Evolutionary conservation across 2,888 invertebrate genomes (phyloP).

Genomic region (Cartodere bifasciata): DNA sequence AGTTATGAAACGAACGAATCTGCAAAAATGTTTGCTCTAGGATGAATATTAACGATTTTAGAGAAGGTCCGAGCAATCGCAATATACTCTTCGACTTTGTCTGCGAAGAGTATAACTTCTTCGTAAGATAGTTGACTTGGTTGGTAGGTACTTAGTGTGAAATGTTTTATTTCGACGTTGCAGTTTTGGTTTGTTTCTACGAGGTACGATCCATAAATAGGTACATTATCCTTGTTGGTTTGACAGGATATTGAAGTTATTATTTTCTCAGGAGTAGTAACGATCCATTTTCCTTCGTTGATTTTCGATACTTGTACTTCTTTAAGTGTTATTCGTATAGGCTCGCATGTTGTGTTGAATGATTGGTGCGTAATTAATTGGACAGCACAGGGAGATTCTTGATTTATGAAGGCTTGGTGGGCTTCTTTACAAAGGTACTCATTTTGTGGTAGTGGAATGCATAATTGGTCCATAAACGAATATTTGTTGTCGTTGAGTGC

Average conservation of each 20-base stretch:
- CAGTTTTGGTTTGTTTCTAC: constrained; percentile 1
- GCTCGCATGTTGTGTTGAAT: background rate
- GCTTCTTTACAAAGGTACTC: background rate
- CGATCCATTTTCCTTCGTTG: background rate
- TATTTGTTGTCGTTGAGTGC: constrained; percentile 1
- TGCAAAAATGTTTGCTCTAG: no score
- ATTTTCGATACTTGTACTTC: background rate
- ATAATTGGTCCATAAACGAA: background rate
- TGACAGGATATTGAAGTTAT: no score
- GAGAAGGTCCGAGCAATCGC: no score
- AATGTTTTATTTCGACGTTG: background rate
- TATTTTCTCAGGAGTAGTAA: no score
- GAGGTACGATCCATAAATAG: background rate
- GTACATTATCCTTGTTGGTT: background rate
- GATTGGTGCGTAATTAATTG: background rate
- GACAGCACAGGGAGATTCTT: background rate
- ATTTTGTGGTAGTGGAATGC: background rate
- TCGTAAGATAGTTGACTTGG: background rate
- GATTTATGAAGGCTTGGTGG: background rate
- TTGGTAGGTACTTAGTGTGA: background rate
- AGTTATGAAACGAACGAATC: no score
- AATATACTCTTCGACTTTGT: no score
- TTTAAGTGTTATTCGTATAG: background rate
- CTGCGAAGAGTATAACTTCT: background rate
- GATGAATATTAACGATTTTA: no score